phyloP scores from a whole-genome alignment of 2,113 vertebrate genomes.

The Bostrychus sinensis region DNA sequence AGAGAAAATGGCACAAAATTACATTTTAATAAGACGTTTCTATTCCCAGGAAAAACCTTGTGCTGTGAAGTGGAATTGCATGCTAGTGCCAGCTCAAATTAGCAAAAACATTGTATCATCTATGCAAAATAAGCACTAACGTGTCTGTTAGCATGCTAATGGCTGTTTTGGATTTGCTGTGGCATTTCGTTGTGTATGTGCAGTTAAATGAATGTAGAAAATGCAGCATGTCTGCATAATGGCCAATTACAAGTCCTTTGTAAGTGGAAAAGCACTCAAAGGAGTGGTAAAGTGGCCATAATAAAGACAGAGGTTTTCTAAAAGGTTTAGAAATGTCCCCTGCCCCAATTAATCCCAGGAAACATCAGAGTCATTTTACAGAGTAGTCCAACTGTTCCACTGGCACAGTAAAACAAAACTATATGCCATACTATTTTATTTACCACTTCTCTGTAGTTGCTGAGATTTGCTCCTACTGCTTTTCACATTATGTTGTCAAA shows the following conservation, averaged over 20 bases:
- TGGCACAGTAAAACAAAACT: constrained; percentile 17
- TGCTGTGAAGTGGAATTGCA: constrained; percentile 49
- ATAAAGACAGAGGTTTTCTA: constrained; percentile 43
- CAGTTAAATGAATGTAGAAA: constrained; percentile 50
- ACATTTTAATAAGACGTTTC: constrained; percentile 67
- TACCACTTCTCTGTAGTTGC: not conserved
- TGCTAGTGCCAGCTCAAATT: constrained; percentile 62
- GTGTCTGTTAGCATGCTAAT: constrained; percentile 68
- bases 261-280: constrained; percentile 57
- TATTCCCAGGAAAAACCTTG: constrained; percentile 51
- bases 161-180: constrained; percentile 44
- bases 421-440: constrained; percentile 1
- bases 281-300: constrained; percentile 42
- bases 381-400: constrained; percentile 17
- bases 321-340: constrained; percentile 26
- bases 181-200: constrained; percentile 54
- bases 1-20: constrained; percentile 57
- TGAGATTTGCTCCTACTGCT: not conserved
- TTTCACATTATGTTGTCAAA: constrained; percentile 18
- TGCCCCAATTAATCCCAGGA: constrained; percentile 35
- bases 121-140: constrained; percentile 46
- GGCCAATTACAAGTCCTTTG: constrained; percentile 66
- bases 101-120: constrained; percentile 51
- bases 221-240: constrained; percentile 49
- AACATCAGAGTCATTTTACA: constrained; percentile 19